These are phyloP conservation scores for Cinara cedri DNA, from an alignment of 2,888 invertebrate species.

Conservation along the genomic window DNA sequence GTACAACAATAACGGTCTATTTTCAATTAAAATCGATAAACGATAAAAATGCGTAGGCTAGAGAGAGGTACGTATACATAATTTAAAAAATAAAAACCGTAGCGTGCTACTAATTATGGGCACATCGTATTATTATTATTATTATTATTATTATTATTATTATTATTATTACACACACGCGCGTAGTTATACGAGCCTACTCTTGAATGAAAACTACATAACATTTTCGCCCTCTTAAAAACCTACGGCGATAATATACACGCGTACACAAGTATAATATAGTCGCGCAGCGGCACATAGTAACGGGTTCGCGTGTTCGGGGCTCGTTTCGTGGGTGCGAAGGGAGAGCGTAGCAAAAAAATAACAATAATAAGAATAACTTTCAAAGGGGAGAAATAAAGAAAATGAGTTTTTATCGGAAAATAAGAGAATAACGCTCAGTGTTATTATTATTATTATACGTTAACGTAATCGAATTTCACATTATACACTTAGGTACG, in stretches of 20 bases:
- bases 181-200: not conserved
- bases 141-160: too few relatives aligned
- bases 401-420: slow-evolving; percentile 36
- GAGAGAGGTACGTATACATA: not conserved
- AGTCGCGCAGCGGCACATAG: not conserved
- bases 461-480: slow-evolving; percentile 39
- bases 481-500: not conserved
- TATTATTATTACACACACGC: too few relatives aligned
- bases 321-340: not conserved
- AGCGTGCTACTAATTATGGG: slow-evolving; percentile 34
- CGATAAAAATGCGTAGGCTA: slow-evolving; percentile 1
- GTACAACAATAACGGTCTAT: not conserved
- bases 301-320: slow-evolving; percentile 40
- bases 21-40: slow-evolving; percentile 7
- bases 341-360: not conserved
- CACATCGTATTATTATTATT: too few relatives aligned
- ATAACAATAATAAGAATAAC: not conserved
- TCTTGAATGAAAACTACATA: slow-evolving; percentile 34
- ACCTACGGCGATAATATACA: slow-evolving; percentile 22
- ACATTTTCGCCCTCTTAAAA: slow-evolving; percentile 45
- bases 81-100: not conserved
- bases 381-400: not conserved
- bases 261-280: not conserved
- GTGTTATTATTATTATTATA: too few relatives aligned
- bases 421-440: not conserved